Evolutionary conservation across 2,797 vertebrate genomes (phyloP).

Genomic region (Liparis tanakae): DNA sequence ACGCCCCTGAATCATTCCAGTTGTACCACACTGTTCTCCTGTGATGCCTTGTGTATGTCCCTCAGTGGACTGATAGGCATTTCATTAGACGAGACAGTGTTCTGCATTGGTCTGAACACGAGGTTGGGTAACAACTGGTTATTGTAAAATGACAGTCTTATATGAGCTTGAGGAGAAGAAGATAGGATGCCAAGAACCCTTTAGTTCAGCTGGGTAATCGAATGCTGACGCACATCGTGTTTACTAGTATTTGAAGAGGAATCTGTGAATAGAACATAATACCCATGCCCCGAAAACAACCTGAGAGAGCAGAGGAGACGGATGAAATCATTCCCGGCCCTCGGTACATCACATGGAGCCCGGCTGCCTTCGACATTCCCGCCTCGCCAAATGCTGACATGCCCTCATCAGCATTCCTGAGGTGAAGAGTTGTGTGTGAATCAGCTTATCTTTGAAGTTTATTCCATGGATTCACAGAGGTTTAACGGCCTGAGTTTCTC

Average conservation of each 20-base stretch:
- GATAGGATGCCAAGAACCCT: not conserved
- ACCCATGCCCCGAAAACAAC: constrained; percentile 21
- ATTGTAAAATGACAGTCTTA: constrained; percentile 7
- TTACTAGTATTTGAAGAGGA: constrained; percentile 24
- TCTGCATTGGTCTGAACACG: not conserved
- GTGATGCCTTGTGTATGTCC: not conserved
- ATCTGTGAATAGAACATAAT: constrained; percentile 31
- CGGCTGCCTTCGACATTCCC: constrained; percentile 41
- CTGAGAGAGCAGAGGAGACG: constrained; percentile 31
- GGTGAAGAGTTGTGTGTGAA: constrained; percentile 62
- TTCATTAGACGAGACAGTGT: constrained; percentile 2
- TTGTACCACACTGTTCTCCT: too few relatives aligned
- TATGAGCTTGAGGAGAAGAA: not conserved
- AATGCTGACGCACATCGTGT: constrained; percentile 21
- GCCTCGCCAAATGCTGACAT: constrained; percentile 52
- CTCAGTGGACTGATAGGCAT: not conserved
- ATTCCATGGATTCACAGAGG: constrained; percentile 52
- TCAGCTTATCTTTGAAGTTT: constrained; percentile 73
- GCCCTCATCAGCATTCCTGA: constrained; percentile 58
- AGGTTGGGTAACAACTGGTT: not conserved
- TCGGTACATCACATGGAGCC: constrained; percentile 49
- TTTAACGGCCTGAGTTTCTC: constrained; percentile 45
- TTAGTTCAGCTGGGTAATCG: not conserved
- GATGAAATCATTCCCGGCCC: constrained; percentile 44
- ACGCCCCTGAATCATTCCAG: too few relatives aligned